Evolutionary conservation across 2,113 vertebrate genomes (phyloP).

Genomic region (Chaetura pelagica): DNA sequence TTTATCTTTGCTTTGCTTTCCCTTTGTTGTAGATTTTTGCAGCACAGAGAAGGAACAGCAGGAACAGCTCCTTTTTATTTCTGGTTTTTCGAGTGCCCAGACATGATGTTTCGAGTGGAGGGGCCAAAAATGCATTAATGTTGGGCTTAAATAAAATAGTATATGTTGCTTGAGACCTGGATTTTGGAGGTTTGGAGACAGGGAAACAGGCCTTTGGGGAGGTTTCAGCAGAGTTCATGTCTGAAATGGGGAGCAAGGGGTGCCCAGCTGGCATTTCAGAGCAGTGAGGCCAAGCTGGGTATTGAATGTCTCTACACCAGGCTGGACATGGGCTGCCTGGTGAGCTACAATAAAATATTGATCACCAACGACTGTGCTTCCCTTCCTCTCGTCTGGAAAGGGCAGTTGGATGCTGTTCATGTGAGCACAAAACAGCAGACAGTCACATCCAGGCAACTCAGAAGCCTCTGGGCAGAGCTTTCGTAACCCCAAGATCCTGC

Average conservation of each 20-base stretch:
- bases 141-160: background rate
- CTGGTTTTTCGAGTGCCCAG: background rate
- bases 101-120: background rate
- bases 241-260: background rate
- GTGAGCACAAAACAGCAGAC: background rate
- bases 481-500: background rate
- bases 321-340: slow-evolving; percentile 23
- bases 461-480: background rate
- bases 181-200: background rate
- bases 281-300: background rate
- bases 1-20: slow-evolving; percentile 42
- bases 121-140: background rate
- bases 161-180: background rate
- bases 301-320: slow-evolving; percentile 37
- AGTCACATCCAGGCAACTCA: background rate
- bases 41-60: background rate
- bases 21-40: background rate
- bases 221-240: background rate
- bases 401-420: background rate
- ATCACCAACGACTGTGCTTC: background rate
- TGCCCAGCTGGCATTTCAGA: background rate
- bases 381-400: background rate
- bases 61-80: background rate
- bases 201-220: background rate
- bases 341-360: slow-evolving; percentile 57